Conservation (phyloP, 2,113 vertebrate genomes). For the Pterocles burchelli region DNA sequence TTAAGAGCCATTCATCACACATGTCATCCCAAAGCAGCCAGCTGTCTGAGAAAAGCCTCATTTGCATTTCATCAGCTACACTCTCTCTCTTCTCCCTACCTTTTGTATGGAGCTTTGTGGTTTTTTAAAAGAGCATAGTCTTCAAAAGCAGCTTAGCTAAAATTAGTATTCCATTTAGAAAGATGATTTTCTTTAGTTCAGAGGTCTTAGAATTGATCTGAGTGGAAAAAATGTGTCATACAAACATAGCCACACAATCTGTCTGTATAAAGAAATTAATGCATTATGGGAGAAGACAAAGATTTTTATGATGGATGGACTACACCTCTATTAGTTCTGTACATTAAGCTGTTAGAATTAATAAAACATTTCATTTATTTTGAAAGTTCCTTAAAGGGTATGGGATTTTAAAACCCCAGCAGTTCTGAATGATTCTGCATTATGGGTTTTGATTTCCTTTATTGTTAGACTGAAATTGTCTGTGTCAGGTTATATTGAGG, state of each 20-base stretch:
- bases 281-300: constrained; percentile 43
- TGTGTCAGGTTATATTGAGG: constrained; percentile 11
- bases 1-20: constrained; percentile 96
- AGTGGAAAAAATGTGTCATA: constrained; percentile 36
- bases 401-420: constrained; percentile 18
- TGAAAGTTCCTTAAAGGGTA: constrained; percentile 49
- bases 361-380: constrained; percentile 62
- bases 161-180: constrained; percentile 77
- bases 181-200: constrained; percentile 75
- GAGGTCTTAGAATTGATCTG: constrained; percentile 63
- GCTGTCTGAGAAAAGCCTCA: constrained; percentile 88
- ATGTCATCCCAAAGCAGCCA: constrained; percentile 91
- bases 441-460: constrained; percentile 41
- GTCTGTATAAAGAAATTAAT: constrained; percentile 60
- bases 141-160: constrained; percentile 79
- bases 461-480: constrained; percentile 23
- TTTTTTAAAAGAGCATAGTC: constrained; percentile 68
- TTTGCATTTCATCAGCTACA: constrained; percentile 89
- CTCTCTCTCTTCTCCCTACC: constrained; percentile 68
- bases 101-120: constrained; percentile 74
- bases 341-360: constrained; percentile 60
- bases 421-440: constrained; percentile 1
- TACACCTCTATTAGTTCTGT: constrained; percentile 59
- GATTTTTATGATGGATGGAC: constrained; percentile 55
- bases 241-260: constrained; percentile 45